Evolutionary conservation across 1,140 invertebrate species (phyloP), one percentile per base, ranked within the genome.

Genomic region (Nephila pilipes): DNA sequence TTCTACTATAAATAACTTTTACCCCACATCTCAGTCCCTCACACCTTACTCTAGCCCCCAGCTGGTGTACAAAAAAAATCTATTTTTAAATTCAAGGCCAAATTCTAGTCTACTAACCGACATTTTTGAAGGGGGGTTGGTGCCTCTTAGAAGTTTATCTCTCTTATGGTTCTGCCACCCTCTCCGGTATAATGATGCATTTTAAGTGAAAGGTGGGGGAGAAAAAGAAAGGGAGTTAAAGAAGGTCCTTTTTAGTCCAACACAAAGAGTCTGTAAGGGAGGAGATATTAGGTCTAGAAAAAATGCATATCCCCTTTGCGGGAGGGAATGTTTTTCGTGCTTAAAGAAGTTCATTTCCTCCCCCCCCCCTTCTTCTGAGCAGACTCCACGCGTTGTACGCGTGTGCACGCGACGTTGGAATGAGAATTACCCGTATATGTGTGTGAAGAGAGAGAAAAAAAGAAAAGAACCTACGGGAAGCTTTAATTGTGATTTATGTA

Each of bases 61-160:
- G 46, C 57, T 55, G 69, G 25, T 32, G 20, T 36, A 29, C 8
- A 54, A 58, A 58, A 32, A 87, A 36, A 14, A 6, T 65, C 85
- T 88, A 88, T 88, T 88, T 88, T 88, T 88, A 88, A 88, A 88
- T 88, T 88, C 85, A 88, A 88, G 85, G 85, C 32, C 85, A 69
- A 36, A 88, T 88, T 69, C 38, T 69, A 54, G n/a, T 88, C 58
- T 69, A 88, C 60, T 88, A 88, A 88, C 85, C 85, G 85, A 88
- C 85, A 88, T 88, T 55, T 25, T 36, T 75, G 69, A 75, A 36
- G 29, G 38, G 22, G 5, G 5, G 25, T 4, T 38, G 16, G 75
- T 5, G 16, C 32, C 54, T 75, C 46, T 0, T 65, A 65, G 63
- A 29, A 12, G 6, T 46, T 46, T 46, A 36, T 4, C 32, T 22